Base-by-base conservation (phyloP, 2,113 vertebrate genomes). In the Dipodomys spectabilis region DNA sequence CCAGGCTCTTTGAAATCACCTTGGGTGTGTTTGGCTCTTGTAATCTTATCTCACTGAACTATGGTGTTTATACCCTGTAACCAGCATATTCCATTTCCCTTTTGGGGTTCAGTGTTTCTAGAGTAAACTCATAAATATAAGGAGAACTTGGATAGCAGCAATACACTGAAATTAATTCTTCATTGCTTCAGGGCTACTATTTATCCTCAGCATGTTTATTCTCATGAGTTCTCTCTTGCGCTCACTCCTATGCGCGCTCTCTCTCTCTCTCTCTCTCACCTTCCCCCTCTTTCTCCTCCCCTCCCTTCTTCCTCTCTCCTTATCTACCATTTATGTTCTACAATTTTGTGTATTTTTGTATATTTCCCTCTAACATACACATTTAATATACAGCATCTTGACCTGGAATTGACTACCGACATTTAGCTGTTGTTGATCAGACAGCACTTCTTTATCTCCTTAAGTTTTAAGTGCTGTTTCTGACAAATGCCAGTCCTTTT, bases 391-490 rank as follows among this genome's bases (percentile, higher is more conserved):
- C 85, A 96, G 30, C 45, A 69, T 97, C 96, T 89, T 95, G 94
- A 92, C 79, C 86, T 96, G 92, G 86, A 96, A 96, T 86, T 97
- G 96, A 93, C 89, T 90, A 90, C 88, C 95, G 90, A 96, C 94
- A 78, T 85, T 97, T 97, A 95, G 89, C 88, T 96, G 95, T 90
- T 96, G 95, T 95, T 97, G 95, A 96, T 98, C 84, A 96, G 93
- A 96, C 90, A 90, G 87, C 92, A 95, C 65, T 35, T 97, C 95
- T 97, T 97, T 97, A 96, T 97, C 94, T 97, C 94, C 93, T 71
- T 93, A 91, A 92, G 94, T 86, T 95, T 95, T 96, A 97, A 91
- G 95, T 96, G 85, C 95, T 97, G 86, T 96, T 97, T 95, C 94
- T 96, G 91, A 97, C 79, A 62, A 97, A 97, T 95, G 68, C 95